These are phyloP conservation scores for Orussus abietinus DNA, from an alignment of 1,140 invertebrate species.

Conservation along the genomic window DNA sequence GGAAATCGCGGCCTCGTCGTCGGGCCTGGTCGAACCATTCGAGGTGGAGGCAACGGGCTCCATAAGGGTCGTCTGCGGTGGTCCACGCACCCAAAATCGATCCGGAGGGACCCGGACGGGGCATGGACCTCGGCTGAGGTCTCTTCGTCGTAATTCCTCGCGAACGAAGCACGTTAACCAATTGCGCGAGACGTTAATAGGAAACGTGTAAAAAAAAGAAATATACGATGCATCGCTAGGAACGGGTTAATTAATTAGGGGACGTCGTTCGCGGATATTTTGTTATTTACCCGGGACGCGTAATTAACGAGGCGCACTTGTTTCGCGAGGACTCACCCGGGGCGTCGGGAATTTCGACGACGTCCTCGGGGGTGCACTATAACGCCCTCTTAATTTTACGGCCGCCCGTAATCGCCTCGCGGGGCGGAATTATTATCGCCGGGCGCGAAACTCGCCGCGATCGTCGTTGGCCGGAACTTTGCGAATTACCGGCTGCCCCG, in stretches of 20 bases:
- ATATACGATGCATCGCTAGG: no score
- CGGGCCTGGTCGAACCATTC: background rate
- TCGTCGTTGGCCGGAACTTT: no score
- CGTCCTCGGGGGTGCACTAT: constrained; percentile 1
- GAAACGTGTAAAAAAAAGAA: no score
- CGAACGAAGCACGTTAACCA: no score
- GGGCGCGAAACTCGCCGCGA: no score
- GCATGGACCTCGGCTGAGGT: constrained; percentile 14
- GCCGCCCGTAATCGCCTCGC: constrained; percentile 15
- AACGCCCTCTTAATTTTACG: constrained; percentile 17
- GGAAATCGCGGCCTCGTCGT: background rate
- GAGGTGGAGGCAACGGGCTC: background rate
- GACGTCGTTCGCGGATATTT: no score
- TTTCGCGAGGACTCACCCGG: background rate
- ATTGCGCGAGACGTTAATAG: no score
- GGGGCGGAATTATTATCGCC: constrained; percentile 16
- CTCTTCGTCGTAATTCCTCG: constrained; percentile 16
- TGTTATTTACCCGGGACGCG: no score
- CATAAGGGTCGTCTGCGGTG: constrained; percentile 10
- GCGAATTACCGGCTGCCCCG: background rate
- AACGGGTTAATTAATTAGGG: no score
- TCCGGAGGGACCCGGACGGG: constrained; percentile 18
- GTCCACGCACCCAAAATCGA: constrained; percentile 19
- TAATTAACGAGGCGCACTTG: no score
- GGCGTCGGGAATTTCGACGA: background rate